Base-by-base conservation (phyloP, 1,140 invertebrate species). In the Propsilocerus akamusi region DNA sequence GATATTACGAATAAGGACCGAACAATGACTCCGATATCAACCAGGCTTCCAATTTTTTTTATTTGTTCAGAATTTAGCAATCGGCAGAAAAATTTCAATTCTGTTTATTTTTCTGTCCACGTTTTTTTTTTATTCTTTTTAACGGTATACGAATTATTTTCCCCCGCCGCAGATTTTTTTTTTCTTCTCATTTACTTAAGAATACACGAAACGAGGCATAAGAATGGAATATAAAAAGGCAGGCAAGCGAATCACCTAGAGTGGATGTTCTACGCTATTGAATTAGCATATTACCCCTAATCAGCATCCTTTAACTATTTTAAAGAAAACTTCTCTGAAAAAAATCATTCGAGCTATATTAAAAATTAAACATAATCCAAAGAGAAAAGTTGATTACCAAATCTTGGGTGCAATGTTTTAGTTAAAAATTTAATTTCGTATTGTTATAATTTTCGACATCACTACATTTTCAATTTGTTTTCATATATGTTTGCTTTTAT, bases 1-100 rank as follows among this genome's bases (percentile, higher is more conserved):
- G 59, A 60, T 53, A 61, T 57, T 53, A 51, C 48, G 56, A 51
- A 52, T 54, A 26, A n/a, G 49, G 12, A 22, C 7, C 6, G 22
- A 47, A 25, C 37, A 12, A 49, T 52, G 14, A 20, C 37, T 17
- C n/a, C 6, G 14, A 5, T 20, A 41, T n/a, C 37, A 41, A 20
- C 6, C 37, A 41, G 7, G n/a, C 37, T 5, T 17, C 14, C 6
- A 41, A 14, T 6, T 5, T n/a, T n/a, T n/a, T n/a, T n/a, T n/a
- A n/a, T n/a, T n/a, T n/a, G n/a, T n/a, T n/a, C n/a, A n/a, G n/a
- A n/a, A n/a, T n/a, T n/a, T n/a, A n/a, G n/a, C n/a, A n/a, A n/a
- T n/a, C n/a, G n/a, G n/a, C n/a, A n/a, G n/a, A n/a, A n/a, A 41
- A 41, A 41, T 41, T 41, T 41, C 34, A 41, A 41, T 41, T 41